Percentiles rank a stretch among this genome's conserved stretches.
Conservation (phyloP, 2,797 vertebrate genomes). For the Alouatta caraya region DNA sequence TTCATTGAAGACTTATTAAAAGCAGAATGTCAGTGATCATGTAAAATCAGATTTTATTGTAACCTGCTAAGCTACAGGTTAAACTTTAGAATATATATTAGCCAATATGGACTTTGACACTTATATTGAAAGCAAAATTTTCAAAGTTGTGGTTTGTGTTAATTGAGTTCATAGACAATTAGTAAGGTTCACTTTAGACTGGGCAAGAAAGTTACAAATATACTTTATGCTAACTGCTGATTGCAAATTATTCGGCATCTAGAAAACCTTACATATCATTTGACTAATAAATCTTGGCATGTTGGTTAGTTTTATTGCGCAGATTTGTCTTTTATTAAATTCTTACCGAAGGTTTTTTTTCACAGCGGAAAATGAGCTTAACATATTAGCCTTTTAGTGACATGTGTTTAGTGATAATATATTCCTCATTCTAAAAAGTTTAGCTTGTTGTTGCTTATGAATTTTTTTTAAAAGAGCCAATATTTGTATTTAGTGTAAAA, state of each 20-base stretch:
- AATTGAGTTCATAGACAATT: not conserved
- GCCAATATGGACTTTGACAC: not conserved
- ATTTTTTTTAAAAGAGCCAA: not conserved
- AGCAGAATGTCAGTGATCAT: not conserved
- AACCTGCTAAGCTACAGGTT: not conserved
- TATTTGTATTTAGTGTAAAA: not conserved
- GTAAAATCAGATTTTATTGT: not conserved
- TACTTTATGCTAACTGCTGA: not conserved
- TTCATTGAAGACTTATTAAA: not conserved
- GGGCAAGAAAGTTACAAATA: not conserved
- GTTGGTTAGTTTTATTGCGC: not conserved
- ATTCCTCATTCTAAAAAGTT: not conserved
- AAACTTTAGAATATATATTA: not conserved
- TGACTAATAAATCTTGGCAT: not conserved
- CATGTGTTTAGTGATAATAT: not conserved
- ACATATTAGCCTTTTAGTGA: not conserved
- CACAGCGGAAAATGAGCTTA: slow-evolving; percentile 12
- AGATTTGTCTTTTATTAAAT: not conserved
- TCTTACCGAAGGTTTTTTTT: not conserved
- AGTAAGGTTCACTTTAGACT: not conserved
- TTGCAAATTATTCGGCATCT: not conserved
- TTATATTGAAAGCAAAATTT: not conserved
- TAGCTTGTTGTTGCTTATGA: not conserved
- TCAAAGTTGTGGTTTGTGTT: not conserved
- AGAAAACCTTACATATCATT: not conserved